phyloP scores from a whole-genome alignment of 2,888 invertebrate genomes.

The Zhuqinia jingwanae region DNA sequence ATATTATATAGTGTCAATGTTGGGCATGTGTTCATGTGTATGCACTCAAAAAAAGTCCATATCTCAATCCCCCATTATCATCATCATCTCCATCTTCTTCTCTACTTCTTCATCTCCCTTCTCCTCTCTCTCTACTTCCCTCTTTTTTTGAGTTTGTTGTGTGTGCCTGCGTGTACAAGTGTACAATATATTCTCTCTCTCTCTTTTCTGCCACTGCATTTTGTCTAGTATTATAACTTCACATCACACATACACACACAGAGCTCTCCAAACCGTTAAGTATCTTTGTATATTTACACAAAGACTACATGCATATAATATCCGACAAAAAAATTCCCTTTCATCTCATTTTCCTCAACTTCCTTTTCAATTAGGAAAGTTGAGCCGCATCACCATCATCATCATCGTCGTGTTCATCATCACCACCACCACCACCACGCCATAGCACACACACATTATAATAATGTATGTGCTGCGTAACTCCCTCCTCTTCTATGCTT shows the following conservation, averaged over 20 bases:
- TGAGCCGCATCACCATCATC: slow-evolving; percentile 70
- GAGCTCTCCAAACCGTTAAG: slow-evolving; percentile 41
- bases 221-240: neutral
- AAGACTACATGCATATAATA: slow-evolving; percentile 65
- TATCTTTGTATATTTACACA: slow-evolving; percentile 68
- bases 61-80: slow-evolving; percentile 69
- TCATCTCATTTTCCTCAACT: slow-evolving; percentile 77
- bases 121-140: slow-evolving; percentile 28
- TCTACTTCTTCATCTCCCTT: slow-evolving; percentile 57
- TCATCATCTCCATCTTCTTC: slow-evolving; percentile 52
- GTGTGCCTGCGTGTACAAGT: neutral
- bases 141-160: slow-evolving; percentile 25
- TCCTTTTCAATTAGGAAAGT: slow-evolving; percentile 77
- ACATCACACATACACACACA: too few species aligned
- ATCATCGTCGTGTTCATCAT: slow-evolving; percentile 43
- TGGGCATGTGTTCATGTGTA: slow-evolving; percentile 50
- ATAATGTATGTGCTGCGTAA: neutral
- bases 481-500: neutral
- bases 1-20: neutral
- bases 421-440: slow-evolving; percentile 20
- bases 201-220: slow-evolving; percentile 1
- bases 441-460: slow-evolving; percentile 4
- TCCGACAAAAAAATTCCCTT: slow-evolving; percentile 71
- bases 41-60: slow-evolving; percentile 63
- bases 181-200: slow-evolving; percentile 40